Base-by-base conservation (phyloP, 2,888 invertebrate species). In the Nephrotoma flavescens region DNA sequence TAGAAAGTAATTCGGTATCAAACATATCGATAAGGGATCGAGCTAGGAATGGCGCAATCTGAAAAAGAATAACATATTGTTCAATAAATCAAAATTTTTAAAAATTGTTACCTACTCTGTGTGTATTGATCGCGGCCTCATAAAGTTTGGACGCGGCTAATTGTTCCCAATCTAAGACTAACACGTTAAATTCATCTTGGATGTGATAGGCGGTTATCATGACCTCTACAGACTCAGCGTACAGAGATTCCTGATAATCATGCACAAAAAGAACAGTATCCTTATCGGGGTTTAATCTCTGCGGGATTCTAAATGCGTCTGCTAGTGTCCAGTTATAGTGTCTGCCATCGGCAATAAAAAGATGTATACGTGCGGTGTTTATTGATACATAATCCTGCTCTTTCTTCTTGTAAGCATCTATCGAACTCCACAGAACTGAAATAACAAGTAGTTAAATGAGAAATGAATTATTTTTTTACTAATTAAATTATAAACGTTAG, bases 201-300 rank as follows among this genome's bases (percentile, higher is more conserved):
- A 90, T 88, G 45, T 91, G 87, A 88, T 92, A 92, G 2, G 91
- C 91, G 86, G 91, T 90, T 2, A 90, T 90, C 41, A 92, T 90
- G 1, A 91, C 91, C 91, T 92, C 92, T 88, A 94, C 91, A 89
- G 94, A 94, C 89, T 94, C 93, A 86, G 93, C 92, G 87, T 92
- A 91, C 0, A 93, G 92, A 45, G 93, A 92, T 89, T 94, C 94
- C 88, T 93, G 92, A 89, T 94, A 94, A 0, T 94, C 94, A 89
- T 94, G 94, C 44, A 93, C 90, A 90, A 94, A 94, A 0, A 94
- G 88, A 2, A 94, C 92, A 0, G 94, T 94, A n/a, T 92, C 92
- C 86, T 91, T 92, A 45, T 90, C 90, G 87, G 90, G 92, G 87
- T 93, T 91, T 88, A 86, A 52, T 47, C 47, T 47, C 5, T 84